Evolutionary conservation across 2,797 vertebrate species (phyloP).

Genomic region (Catharus ustulatus): DNA sequence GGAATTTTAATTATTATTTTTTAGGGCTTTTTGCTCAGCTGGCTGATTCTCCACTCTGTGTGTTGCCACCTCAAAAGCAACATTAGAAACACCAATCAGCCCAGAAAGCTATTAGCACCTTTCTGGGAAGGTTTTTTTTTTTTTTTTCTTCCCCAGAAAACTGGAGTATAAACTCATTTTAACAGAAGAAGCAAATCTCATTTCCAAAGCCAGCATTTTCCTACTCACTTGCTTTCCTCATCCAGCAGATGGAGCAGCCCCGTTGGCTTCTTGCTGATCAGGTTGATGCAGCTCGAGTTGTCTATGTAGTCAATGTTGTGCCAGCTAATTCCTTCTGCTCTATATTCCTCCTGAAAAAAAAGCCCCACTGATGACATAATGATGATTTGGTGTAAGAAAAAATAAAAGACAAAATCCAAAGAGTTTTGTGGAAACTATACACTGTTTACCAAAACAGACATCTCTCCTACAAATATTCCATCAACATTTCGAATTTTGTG

Average conservation of each 20-base stretch:
- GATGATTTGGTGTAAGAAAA: neutral
- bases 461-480: neutral
- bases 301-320: slow-evolving; percentile 96
- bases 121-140: neutral
- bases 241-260: slow-evolving; percentile 97
- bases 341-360: slow-evolving; percentile 89
- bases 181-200: neutral
- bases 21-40: neutral
- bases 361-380: neutral
- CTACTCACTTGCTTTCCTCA: slow-evolving; percentile 98
- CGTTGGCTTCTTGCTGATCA: slow-evolving; percentile 98
- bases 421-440: neutral
- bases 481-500: no score
- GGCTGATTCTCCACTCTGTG: neutral
- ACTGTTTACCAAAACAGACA: neutral
- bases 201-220: neutral
- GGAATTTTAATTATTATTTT: neutral
- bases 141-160: neutral
- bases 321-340: slow-evolving; percentile 95
- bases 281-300: slow-evolving; percentile 94
- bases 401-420: neutral
- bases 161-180: neutral
- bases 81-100: neutral
- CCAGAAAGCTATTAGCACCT: accelerated
- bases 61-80: neutral